These are phyloP conservation scores for Sternotherus odoratus DNA, from an alignment of 2,797 vertebrate species.

Conservation along the genomic window DNA sequence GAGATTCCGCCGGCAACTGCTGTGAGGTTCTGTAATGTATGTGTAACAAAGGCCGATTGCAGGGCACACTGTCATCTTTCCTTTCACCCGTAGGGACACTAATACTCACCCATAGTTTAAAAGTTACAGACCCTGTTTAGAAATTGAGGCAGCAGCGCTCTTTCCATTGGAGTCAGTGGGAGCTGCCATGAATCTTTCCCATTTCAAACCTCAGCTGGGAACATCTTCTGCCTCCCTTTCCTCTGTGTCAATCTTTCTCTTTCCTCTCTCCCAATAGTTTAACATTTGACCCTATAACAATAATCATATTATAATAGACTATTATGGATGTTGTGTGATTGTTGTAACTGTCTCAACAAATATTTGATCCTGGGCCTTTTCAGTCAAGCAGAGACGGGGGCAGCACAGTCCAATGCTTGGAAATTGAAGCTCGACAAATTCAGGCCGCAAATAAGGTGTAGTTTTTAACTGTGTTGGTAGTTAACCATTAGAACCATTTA, in stretches of 20 bases:
- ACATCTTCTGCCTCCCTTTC: not conserved
- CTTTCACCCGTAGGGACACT: not conserved
- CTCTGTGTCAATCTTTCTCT: not conserved
- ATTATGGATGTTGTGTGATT: not conserved
- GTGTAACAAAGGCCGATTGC: not conserved
- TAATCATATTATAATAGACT: not conserved
- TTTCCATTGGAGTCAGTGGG: not conserved
- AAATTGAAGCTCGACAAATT: not conserved
- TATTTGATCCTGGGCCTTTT: not conserved
- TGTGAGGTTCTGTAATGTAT: not conserved
- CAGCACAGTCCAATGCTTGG: not conserved
- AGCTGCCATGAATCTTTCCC: not conserved
- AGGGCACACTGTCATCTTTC: rapidly evolving
- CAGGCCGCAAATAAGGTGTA: not conserved
- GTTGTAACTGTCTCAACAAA: not conserved
- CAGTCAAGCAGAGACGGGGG: not conserved
- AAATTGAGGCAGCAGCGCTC: not conserved
- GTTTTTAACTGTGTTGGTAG: not conserved
- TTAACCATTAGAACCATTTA: not conserved
- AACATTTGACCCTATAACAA: rapidly evolving
- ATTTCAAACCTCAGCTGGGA: not conserved
- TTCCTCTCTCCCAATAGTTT: not conserved
- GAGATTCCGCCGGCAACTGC: not conserved
- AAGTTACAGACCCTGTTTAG: not conserved
- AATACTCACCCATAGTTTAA: not conserved